A percentile compares a stretch with the other conserved stretches of the same genome.
These are phyloP conservation scores for Dissostichus mawsoni DNA, from an alignment of 2,113 vertebrate species.

Conservation along the genomic window DNA sequence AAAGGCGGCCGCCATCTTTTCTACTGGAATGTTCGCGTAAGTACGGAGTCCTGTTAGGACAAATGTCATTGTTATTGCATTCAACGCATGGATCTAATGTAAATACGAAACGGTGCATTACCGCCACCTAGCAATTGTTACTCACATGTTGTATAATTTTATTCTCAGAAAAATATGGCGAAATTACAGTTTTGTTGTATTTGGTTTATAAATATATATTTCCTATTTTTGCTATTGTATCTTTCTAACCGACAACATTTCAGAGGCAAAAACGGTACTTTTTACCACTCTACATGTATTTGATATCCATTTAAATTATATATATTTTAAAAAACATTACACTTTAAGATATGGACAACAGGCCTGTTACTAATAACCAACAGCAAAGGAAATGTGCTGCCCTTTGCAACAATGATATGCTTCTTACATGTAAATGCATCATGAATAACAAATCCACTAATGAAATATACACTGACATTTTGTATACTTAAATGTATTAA, in stretches of 20 bases:
- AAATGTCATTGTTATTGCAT: not conserved
- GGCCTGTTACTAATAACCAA: not conserved
- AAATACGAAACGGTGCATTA: not conserved
- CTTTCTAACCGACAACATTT: not conserved
- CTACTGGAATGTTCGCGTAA: not conserved
- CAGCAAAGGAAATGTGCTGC: not conserved
- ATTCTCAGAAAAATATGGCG: too few species aligned
- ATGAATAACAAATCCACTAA: not conserved
- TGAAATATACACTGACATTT: not conserved
- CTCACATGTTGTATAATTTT: too few species aligned
- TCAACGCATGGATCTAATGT: rapidly evolving
- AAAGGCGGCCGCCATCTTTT: constrained; percentile 80
- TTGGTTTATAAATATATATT: not conserved
- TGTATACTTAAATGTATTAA: not conserved
- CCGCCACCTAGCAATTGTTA: constrained; percentile 30
- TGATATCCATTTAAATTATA: not conserved
- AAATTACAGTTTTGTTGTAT: not conserved
- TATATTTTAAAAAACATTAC: not conserved
- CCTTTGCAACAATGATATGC: not conserved
- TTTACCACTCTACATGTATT: not conserved
- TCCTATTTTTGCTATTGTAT: not conserved
- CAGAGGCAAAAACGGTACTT: not conserved
- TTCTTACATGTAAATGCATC: too few species aligned
- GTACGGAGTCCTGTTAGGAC: constrained; percentile 64
- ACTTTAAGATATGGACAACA: not conserved